Evolutionary conservation across 2,113 vertebrate genomes (phyloP), one percentile per base, ranked within the genome.

Genomic region (Stigmatopora nigra): DNA sequence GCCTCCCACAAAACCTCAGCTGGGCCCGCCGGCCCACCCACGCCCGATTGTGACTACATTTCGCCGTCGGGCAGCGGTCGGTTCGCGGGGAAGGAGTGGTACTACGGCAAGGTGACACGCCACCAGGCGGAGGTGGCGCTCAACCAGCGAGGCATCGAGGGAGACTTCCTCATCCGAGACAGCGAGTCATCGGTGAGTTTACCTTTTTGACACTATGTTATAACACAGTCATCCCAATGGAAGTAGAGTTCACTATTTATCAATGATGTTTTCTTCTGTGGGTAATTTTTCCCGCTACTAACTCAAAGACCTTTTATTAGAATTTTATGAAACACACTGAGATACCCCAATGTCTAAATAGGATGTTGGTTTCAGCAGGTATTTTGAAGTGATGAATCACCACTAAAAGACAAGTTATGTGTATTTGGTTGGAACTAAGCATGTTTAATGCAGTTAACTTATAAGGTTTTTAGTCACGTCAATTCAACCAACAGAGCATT

Each of bases 151-250:
- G 93, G 93, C 15, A 75, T 78, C 0, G 94, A 95, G 84, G 93
- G 94, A 52, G 94, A 95, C 87, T 95, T 95, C 79, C 93, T 95
- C 70, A 94, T 95, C 77, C 88, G 93, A 72, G 93, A 95, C 82
- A 95, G 93, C 84, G 94, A 95, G 80, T 95, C 94, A 81, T 95
- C 94, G 74, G 94, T 95, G 84, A 92, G 94, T 91, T n/a, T 5
- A 31, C 31, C 4, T 53, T 12, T 53, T 53, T 11, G 19, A 22
- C 9, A 53, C 48, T 1, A 3, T 19, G 48, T 51, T n/a, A 8
- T n/a, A 8, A 51, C 7, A n/a, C 25, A 31, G 47, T 17, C 16
- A n/a, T 49, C 47, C 16, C 45, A 13, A 1, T 5, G 15, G 14
- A 48, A 16, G 14, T 16, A 13, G 14, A 48, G 46, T 48, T 16